Evolutionary conservation across 2,113 vertebrate species (phyloP).

Genomic region (Anser cygnoides): DNA sequence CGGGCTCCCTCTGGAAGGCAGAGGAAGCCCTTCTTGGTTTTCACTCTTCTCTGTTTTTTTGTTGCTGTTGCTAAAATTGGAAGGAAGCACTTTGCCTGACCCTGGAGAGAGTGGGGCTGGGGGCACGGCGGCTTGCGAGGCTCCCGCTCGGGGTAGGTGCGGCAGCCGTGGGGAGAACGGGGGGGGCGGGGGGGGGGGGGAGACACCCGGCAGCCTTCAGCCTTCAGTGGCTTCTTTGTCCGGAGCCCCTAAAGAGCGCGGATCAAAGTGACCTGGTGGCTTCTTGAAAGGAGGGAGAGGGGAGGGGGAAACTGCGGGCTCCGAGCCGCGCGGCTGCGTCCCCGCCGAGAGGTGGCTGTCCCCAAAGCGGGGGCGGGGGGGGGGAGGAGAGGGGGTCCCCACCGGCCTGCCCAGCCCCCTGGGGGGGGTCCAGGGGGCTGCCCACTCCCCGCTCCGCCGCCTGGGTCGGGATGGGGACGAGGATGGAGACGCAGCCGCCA

Average conservation of each 20-base stretch:
- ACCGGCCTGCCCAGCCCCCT: too few species aligned
- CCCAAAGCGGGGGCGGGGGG: not conserved
- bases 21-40: not conserved
- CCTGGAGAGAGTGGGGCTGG: not conserved
- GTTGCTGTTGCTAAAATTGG: slow-evolving; percentile 54
- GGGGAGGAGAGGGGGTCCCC: too few species aligned
- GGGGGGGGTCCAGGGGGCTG: not conserved
- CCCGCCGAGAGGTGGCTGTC: not conserved
- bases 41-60: not conserved
- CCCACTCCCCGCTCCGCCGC: not conserved
- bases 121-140: not conserved
- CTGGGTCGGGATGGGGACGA: not conserved
- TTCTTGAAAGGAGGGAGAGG: not conserved
- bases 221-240: slow-evolving; percentile 64
- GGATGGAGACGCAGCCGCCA: not conserved
- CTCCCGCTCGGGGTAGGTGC: not conserved
- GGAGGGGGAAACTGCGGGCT: not conserved
- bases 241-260: slow-evolving; percentile 2
- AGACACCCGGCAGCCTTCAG: not conserved
- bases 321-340: not conserved
- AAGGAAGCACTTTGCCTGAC: slow-evolving; percentile 63
- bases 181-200: not conserved
- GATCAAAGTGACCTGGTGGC: slow-evolving; percentile 67
- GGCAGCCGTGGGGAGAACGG: not conserved
- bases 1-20: not conserved